These are phyloP conservation scores for Melieria crassipennis DNA, from an alignment of 2,888 invertebrate species.

Conservation along the genomic window DNA sequence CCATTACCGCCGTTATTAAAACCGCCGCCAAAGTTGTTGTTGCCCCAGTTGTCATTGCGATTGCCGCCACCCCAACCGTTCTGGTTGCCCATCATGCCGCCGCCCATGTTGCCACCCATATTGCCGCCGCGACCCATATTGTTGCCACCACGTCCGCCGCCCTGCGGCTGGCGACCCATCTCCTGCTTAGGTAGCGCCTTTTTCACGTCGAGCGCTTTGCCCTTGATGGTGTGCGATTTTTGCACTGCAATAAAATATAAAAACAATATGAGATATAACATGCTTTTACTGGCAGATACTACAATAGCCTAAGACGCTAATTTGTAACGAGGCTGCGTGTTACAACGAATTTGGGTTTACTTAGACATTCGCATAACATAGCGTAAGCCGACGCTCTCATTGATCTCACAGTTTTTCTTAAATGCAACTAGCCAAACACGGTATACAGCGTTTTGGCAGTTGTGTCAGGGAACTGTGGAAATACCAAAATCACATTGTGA, in stretches of 20 bases:
- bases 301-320: neutral
- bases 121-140: constrained; percentile 65
- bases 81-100: constrained; percentile 59
- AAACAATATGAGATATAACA: neutral
- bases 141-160: constrained; percentile 69
- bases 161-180: constrained; percentile 72
- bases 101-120: constrained; percentile 67
- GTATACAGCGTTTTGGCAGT: constrained; percentile 28
- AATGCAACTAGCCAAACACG: constrained; percentile 33
- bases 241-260: constrained; percentile 69
- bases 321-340: constrained; percentile 65
- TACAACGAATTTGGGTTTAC: constrained; percentile 54
- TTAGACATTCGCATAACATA: constrained; percentile 62
- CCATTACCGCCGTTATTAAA: constrained; percentile 51
- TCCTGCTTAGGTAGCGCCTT: constrained; percentile 91
- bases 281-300: too few species aligned
- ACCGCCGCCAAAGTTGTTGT: constrained; percentile 54
- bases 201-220: constrained; percentile 88
- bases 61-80: constrained; percentile 69
- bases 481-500: constrained; percentile 40
- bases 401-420: constrained; percentile 58
- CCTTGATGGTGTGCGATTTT: constrained; percentile 83
- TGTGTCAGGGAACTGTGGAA: constrained; percentile 42
- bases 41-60: constrained; percentile 59
- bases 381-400: constrained; percentile 61